Evolutionary conservation across 2,888 invertebrate species (phyloP).

Genomic region (Oxytorus armatus): DNA sequence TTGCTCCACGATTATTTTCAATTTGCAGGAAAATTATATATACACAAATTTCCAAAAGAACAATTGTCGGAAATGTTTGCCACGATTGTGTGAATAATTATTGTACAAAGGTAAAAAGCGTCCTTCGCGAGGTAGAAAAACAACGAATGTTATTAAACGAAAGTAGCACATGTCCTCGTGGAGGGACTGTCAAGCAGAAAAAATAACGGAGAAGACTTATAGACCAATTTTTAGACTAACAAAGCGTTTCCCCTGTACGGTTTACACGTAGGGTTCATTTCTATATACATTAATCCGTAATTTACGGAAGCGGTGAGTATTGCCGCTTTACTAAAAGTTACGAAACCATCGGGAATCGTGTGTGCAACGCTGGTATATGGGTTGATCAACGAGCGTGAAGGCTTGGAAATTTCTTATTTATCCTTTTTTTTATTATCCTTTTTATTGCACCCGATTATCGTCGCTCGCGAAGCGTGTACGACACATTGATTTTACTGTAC

Average conservation of each 20-base stretch:
- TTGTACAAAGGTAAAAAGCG: neutral
- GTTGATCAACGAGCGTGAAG: neutral
- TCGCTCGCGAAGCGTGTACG: conserved; percentile 7
- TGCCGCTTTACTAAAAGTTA: neutral
- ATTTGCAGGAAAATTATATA: too few species aligned
- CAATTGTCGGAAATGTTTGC: too few species aligned
- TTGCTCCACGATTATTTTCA: too few species aligned
- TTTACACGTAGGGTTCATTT: neutral
- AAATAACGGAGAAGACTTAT: neutral
- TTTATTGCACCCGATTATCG: conserved; percentile 5
- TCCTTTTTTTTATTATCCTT: neutral
- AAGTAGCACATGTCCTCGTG: neutral
- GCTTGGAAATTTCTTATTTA: neutral
- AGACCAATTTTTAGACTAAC: conserved; percentile 6
- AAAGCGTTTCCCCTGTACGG: conserved; percentile 12
- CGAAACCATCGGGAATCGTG: neutral
- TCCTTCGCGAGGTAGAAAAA: neutral
- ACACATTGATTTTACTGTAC: neutral
- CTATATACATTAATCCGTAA: conserved; percentile 8
- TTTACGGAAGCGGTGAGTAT: conserved; percentile 8
- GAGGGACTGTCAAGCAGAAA: neutral
- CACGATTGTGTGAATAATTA: too few species aligned
- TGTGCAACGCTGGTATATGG: neutral
- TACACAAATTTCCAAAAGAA: too few species aligned
- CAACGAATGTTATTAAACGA: conserved; percentile 11